Conservation (phyloP, 1,140 invertebrate genomes). For the Caerostris extrusa region DNA sequence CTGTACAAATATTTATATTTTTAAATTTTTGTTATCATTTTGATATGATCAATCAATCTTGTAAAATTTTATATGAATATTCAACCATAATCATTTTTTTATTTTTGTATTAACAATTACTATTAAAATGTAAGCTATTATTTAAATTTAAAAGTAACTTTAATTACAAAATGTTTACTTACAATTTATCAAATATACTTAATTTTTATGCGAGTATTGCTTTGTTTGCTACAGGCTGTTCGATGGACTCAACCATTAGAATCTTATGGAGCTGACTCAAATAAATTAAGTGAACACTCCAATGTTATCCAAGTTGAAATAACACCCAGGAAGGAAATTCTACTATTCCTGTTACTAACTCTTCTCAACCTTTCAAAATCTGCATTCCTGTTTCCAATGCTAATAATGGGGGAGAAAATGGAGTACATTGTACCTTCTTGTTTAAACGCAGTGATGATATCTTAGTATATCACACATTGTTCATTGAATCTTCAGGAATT, state of each 20-base stretch:
- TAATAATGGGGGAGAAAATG: not conserved
- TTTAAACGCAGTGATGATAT: constrained; percentile 61
- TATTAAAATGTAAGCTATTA: too few relatives aligned
- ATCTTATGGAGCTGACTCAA: constrained; percentile 56
- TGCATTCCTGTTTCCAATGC: constrained; percentile 52
- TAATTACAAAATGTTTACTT: too few relatives aligned
- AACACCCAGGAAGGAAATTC: constrained; percentile 51
- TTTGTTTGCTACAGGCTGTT: constrained; percentile 58
- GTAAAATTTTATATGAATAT: too few relatives aligned
- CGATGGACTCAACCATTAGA: constrained; percentile 72
- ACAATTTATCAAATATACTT: not conserved
- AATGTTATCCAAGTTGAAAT: constrained; percentile 66
- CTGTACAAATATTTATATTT: too few relatives aligned
- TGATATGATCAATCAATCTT: too few relatives aligned
- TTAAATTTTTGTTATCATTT: too few relatives aligned
- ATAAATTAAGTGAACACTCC: constrained; percentile 65
- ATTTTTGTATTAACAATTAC: too few relatives aligned
- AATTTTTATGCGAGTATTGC: not conserved
- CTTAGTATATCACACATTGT: constrained; percentile 66
- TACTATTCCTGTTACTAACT: constrained; percentile 50
- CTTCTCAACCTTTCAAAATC: constrained; percentile 64
- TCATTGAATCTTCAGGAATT: constrained; percentile 51
- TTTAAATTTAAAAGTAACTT: too few relatives aligned
- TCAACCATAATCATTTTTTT: too few relatives aligned
- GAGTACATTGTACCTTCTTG: constrained; percentile 47